Conservation (phyloP, 2,113 vertebrate genomes). For the Collichthys lucidus region DNA sequence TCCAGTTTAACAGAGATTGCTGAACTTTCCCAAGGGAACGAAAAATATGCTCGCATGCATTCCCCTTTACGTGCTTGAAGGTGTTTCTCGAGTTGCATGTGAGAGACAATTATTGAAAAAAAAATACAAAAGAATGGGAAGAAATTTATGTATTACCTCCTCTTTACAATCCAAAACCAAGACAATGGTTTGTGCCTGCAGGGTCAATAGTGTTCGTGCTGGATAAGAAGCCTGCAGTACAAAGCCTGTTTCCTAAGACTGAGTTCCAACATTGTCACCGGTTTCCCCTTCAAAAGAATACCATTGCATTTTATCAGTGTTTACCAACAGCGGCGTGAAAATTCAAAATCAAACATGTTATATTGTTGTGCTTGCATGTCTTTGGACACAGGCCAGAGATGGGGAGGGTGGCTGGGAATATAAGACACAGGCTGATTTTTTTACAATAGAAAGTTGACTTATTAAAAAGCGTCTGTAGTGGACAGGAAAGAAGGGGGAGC, state of each 20-base stretch:
- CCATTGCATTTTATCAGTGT: constrained; percentile 48
- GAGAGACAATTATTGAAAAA: constrained; percentile 41
- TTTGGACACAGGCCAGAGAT: constrained; percentile 19
- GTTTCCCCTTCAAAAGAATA: constrained; percentile 62
- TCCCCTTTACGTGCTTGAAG: constrained; percentile 30
- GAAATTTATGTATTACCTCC: constrained; percentile 38
- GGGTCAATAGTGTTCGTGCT: constrained; percentile 40
- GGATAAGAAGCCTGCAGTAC: constrained; percentile 57
- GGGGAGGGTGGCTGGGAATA: neutral
- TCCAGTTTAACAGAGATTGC: neutral
- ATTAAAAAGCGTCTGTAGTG: constrained; percentile 46
- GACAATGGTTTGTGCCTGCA: constrained; percentile 52
- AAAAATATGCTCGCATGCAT: neutral
- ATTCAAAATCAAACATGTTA: constrained; percentile 8
- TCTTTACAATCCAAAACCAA: constrained; percentile 49
- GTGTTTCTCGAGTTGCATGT: constrained; percentile 32
- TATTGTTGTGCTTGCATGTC: constrained; percentile 33
- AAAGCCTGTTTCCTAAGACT: constrained; percentile 56
- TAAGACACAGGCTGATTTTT: constrained; percentile 1
- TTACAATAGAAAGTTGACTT: constrained; percentile 56
- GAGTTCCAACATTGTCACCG: constrained; percentile 57
- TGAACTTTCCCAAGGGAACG: constrained; percentile 31
- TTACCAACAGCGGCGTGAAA: constrained; percentile 55
- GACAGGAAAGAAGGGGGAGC: constrained; percentile 70
- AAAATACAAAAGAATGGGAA: constrained; percentile 33